Base-by-base conservation (phyloP, 92 coral and sea anemone genomes). In the Montipora capitata region DNA sequence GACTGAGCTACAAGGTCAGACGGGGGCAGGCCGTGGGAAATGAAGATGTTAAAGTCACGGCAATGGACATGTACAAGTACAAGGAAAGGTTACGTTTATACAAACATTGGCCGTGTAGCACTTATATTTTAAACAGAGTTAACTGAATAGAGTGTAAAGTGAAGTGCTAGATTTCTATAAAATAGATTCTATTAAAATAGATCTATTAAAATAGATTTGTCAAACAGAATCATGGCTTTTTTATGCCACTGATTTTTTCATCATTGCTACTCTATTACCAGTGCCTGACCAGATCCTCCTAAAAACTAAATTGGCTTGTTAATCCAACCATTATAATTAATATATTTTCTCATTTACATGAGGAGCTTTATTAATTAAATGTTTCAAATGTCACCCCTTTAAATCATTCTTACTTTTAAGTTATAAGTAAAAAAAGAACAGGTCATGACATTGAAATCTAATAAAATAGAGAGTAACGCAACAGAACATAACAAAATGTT, bases 181-280 rank as follows among this genome's bases (percentile, higher is more conserved):
- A n/a, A n/a, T n/a, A n/a, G n/a, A n/a, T n/a, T n/a, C n/a, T n/a
- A n/a, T n/a, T n/a, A n/a, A n/a, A n/a, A n/a, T n/a, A n/a, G n/a
- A n/a, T n/a, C n/a, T n/a, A n/a, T n/a, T n/a, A n/a, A n/a, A n/a
- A n/a, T n/a, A n/a, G n/a, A n/a, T n/a, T n/a, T n/a, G n/a, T n/a
- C n/a, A n/a, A n/a, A n/a, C n/a, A n/a, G n/a, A n/a, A n/a, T n/a
- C n/a, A n/a, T n/a, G n/a, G 51, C 15, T 15, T 3, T 61, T 61
- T 61, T 61, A 61, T 61, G 66, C 66, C 66, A 14, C 66, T 7
- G 66, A 14, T 14, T 61, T 61, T 61, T n/a, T n/a, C 35, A 61
- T 61, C 35, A 61, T 61, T 61, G 66, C 66, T 61, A 61, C 35
- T 61, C 66, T 61, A 61, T 61, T 61, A 61, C 66, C 66, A 61